phyloP scores from a whole-genome alignment of 2,113 vertebrate species.

The Reinhardtius hippoglossoides region DNA sequence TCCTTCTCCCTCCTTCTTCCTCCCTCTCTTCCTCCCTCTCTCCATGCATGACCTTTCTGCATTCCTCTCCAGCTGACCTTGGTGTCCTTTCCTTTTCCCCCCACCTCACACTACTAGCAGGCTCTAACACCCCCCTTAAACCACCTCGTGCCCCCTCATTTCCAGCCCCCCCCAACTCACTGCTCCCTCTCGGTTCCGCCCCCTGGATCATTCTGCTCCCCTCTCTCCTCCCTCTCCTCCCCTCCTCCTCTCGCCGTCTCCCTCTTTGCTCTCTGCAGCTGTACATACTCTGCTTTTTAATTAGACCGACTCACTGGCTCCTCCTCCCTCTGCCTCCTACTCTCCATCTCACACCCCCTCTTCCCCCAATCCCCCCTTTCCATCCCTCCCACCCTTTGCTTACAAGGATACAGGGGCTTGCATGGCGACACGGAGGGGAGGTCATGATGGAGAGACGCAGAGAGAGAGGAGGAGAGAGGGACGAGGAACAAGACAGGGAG shows the following conservation, averaged over 20 bases:
- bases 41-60: conserved; percentile 66
- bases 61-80: conserved; percentile 74
- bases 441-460: conserved; percentile 74
- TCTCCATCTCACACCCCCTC: conserved; percentile 36
- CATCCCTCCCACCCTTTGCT: conserved; percentile 45
- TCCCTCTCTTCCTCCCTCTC: conserved; percentile 8
- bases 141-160: conserved; percentile 28
- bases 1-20: conserved; percentile 41
- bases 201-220: conserved; percentile 57
- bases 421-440: conserved; percentile 70
- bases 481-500: conserved; percentile 50
- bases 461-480: conserved; percentile 53
- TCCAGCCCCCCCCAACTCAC: conserved; percentile 44
- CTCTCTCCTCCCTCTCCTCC: conserved; percentile 59
- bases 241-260: conserved; percentile 51
- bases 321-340: conserved; percentile 67
- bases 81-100: conserved; percentile 62
- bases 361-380: conserved; percentile 12
- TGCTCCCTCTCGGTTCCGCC: conserved; percentile 54
- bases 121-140: conserved; percentile 8
- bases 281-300: conserved; percentile 85
- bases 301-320: conserved; percentile 78
- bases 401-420: conserved; percentile 69
- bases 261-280: conserved; percentile 75
- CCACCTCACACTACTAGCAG: conserved; percentile 45